These are phyloP conservation scores for Stegastes partitus DNA, from an alignment of 2,113 vertebrate genomes.

Conservation along the genomic window DNA sequence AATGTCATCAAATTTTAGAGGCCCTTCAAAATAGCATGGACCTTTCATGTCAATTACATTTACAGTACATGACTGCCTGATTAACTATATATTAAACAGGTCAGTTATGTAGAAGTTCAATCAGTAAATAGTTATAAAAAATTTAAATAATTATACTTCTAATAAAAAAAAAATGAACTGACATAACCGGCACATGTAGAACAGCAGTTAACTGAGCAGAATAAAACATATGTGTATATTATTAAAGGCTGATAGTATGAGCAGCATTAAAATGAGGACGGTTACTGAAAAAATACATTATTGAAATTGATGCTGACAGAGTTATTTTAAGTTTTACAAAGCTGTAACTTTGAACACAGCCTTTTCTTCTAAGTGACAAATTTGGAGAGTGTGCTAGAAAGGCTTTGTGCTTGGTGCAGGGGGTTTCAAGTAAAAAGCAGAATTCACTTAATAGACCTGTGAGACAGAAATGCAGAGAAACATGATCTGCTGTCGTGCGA, in stretches of 20 bases:
- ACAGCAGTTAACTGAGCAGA: background rate
- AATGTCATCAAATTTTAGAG: background rate
- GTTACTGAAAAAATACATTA: background rate
- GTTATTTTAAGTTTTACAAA: conserved; percentile 32
- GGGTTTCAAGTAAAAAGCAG: conserved; percentile 58
- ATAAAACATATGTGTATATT: background rate
- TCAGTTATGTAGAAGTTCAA: background rate
- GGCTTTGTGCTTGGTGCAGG: conserved; percentile 18
- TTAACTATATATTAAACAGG: background rate
- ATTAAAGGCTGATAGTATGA: background rate
- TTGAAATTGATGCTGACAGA: background rate
- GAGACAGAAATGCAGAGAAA: conserved; percentile 49
- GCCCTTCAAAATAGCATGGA: no score
- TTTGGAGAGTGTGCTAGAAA: conserved; percentile 52
- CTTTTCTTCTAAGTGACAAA: conserved; percentile 17
- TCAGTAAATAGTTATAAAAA: background rate
- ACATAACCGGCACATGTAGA: background rate
- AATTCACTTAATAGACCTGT: conserved; percentile 72
- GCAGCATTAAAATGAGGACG: background rate
- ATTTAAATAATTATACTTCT: no score
- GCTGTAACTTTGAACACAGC: conserved; percentile 5
- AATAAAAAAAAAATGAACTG: no score
- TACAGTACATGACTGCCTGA: background rate
- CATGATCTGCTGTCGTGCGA: conserved; percentile 48
- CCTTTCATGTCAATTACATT: background rate